Evolutionary conservation across 2,797 vertebrate genomes (phyloP), one percentile per base, ranked within the genome.

Genomic region (Rhadinocentrus ornatus): DNA sequence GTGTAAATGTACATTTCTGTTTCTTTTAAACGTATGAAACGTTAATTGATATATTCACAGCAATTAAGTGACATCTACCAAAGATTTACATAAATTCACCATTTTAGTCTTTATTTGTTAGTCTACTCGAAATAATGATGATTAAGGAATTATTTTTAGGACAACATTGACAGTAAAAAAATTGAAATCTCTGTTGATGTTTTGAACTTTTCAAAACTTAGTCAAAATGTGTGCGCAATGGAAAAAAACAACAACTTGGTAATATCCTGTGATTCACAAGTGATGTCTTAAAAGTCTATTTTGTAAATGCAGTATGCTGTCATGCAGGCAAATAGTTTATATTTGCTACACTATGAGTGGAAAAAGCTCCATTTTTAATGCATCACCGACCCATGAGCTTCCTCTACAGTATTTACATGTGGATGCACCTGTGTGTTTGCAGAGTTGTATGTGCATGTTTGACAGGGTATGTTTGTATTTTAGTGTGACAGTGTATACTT

Each of bases 401-500:
- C 74, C 71, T 81, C 52, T 15, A 66, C 63, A 46, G 48, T 92
- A 87, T 91, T 86, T 91, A 89, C 81, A 77, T 64, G 77, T 72
- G 77, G 86, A 88, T 88, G 90, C 89, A 92, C 90, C 90, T 92
- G 90, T 77, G 88, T 86, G 89, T 92, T 88, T 87, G 81, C 55
- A 70, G 86, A 86, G 71, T 77, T 85, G 54, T 82, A 72, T 81
- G 79, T 83, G 71, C 78, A 71, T 90, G 82, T 91, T 77, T 89
- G 81, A 86, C 81, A 83, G 88, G 86, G 67, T 71, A 34, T 93
- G 90, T 92, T 90, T 91, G 90, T 88, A 56, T 87, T 84, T 69
- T 83, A 86, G 84, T 83, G 86, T 82, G 78, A 92, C 87, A 88
- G 88, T 91, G 86, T 92, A 92, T 93, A 92, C 89, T 92, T 69